Evolutionary conservation across 2,113 vertebrate species (phyloP).

Genomic region (Heterotis niloticus): DNA sequence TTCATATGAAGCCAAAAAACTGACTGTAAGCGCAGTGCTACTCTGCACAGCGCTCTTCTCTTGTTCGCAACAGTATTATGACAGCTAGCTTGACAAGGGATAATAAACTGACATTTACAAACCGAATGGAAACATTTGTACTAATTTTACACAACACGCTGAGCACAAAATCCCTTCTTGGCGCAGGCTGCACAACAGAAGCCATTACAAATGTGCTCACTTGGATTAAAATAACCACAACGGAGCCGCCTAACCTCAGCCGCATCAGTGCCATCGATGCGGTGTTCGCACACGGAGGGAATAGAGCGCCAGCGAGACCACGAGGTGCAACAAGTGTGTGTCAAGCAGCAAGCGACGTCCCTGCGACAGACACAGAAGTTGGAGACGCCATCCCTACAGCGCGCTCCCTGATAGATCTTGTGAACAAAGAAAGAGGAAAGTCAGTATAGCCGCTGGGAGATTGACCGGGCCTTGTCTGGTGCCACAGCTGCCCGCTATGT

Average conservation of each 20-base stretch:
- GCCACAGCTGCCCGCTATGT: neutral
- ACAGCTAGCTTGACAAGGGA: no score
- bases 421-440: neutral
- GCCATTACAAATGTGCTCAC: no score
- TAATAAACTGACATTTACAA: constrained; percentile 21
- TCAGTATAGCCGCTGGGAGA: neutral
- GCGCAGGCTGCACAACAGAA: neutral
- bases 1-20: no score
- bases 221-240: no score
- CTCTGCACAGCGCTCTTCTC: neutral
- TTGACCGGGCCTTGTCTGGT: neutral
- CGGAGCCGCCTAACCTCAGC: no score
- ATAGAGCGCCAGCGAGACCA: no score
- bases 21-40: no score
- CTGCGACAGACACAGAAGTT: neutral
- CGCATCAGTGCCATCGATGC: no score
- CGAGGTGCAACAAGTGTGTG: no score
- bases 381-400: neutral
- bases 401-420: neutral
- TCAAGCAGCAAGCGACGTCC: no score
- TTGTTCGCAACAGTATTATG: constrained; percentile 22
- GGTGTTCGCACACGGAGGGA: neutral
- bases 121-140: neutral
- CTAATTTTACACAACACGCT: neutral
- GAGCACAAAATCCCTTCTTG: neutral